A percentile compares a stretch with the other conserved stretches of the same genome.
These are phyloP conservation scores for Thunnus maccoyii DNA, from an alignment of 2,113 vertebrate genomes.

Conservation along the genomic window DNA sequence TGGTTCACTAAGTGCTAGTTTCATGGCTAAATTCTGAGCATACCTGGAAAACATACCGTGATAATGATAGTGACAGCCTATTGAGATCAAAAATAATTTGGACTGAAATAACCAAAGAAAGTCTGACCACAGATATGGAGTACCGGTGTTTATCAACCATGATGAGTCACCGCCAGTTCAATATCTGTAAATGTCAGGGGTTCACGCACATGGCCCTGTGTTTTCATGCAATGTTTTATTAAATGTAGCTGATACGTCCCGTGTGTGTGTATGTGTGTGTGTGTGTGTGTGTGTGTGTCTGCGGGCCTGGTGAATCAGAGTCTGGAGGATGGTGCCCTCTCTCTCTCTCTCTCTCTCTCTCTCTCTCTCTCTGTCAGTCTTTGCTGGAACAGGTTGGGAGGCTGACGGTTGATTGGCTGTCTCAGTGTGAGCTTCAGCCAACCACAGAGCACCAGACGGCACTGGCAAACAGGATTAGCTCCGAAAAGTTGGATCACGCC, in stretches of 20 bases:
- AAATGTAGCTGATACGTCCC: slow-evolving; percentile 21
- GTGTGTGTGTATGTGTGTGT: slow-evolving; percentile 20
- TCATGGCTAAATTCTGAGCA: neutral
- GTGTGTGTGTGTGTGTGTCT: slow-evolving; percentile 16
- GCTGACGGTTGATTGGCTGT: slow-evolving; percentile 41
- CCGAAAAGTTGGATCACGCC: slow-evolving; percentile 6
- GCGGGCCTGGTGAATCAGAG: slow-evolving; percentile 37
- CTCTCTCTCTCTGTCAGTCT: neutral
- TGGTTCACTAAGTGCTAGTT: neutral
- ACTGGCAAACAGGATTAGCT: slow-evolving; percentile 33
- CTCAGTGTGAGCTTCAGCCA: slow-evolving; percentile 40
- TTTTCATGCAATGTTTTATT: slow-evolving; percentile 29
- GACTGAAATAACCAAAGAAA: neutral
- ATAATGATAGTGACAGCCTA: neutral
- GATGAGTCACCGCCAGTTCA: slow-evolving; percentile 49
- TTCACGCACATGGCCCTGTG: neutral
- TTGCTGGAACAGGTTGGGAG: slow-evolving; percentile 34
- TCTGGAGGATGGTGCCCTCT: slow-evolving; percentile 9
- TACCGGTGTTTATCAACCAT: neutral
- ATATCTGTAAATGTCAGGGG: slow-evolving; percentile 47
- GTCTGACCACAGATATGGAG: neutral
- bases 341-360: neutral
- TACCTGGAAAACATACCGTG: too few relatives aligned
- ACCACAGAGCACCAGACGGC: slow-evolving; percentile 43
- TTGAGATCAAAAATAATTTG: neutral